Conservation (phyloP, 92 coral and sea anemone genomes). For the Hydrozoanthus gracilis region DNA sequence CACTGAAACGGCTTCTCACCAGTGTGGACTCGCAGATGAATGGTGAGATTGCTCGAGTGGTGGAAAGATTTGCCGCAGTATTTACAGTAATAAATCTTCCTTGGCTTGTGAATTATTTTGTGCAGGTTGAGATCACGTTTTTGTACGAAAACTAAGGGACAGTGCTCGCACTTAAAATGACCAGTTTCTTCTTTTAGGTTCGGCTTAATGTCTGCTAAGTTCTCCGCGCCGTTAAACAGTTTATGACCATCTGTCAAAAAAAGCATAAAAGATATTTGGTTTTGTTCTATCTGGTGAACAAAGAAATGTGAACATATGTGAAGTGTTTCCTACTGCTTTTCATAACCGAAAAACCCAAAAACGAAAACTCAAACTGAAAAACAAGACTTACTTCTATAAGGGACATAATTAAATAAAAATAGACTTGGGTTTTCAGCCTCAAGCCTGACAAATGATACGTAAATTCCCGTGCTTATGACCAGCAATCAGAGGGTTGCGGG, state of each 20-base stretch:
- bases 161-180: slow-evolving; percentile 26
- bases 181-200: slow-evolving; percentile 11
- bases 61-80: slow-evolving; percentile 35
- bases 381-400: too few relatives aligned
- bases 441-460: too few relatives aligned
- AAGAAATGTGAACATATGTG: too few relatives aligned
- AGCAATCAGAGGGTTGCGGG: too few relatives aligned
- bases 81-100: slow-evolving; percentile 28
- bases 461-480: too few relatives aligned
- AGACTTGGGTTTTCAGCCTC: too few relatives aligned
- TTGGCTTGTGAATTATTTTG: slow-evolving; percentile 26
- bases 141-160: slow-evolving; percentile 28
- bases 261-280: not conserved
- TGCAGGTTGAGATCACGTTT: slow-evolving; percentile 31
- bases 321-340: too few relatives aligned
- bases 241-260: slow-evolving; percentile 5
- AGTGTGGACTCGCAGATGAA: slow-evolving; percentile 29
- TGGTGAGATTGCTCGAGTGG: slow-evolving; percentile 44
- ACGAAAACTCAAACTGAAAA: too few relatives aligned
- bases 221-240: slow-evolving; percentile 22
- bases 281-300: too few relatives aligned
- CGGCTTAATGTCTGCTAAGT: not conserved
- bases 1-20: slow-evolving; percentile 46
- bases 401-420: too few relatives aligned
- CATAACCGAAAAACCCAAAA: too few relatives aligned